Evolutionary conservation across 2,888 invertebrate genomes (phyloP).

Genomic region (Yponomeuta malinellus): DNA sequence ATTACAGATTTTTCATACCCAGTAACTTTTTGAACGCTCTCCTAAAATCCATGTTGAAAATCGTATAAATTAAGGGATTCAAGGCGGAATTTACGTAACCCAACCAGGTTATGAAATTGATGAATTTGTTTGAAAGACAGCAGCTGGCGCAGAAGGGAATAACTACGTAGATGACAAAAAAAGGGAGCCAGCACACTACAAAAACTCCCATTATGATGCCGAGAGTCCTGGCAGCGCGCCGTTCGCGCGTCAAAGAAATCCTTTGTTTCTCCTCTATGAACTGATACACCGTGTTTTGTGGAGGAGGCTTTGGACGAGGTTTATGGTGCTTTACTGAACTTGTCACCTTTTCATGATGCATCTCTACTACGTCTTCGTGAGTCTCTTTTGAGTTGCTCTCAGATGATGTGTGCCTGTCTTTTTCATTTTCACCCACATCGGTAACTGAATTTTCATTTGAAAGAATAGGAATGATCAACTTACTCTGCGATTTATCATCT

Average conservation of each 20-base stretch:
- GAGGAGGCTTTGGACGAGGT: slow-evolving; percentile 45
- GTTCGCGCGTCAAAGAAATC: slow-evolving; percentile 94
- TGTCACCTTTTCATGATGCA: slow-evolving; percentile 39
- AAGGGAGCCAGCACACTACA: slow-evolving; percentile 98
- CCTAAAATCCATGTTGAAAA: slow-evolving; percentile 95
- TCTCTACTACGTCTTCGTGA: slow-evolving; percentile 54
- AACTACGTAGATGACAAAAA: slow-evolving; percentile 96
- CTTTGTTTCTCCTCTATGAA: slow-evolving; percentile 93
- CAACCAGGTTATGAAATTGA: slow-evolving; percentile 94
- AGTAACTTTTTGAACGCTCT: slow-evolving; percentile 89
- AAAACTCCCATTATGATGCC: slow-evolving; percentile 99
- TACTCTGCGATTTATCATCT: slow-evolving; percentile 63
- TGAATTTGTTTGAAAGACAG: slow-evolving; percentile 86
- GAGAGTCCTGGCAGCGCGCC: slow-evolving; percentile 94
- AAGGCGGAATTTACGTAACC: slow-evolving; percentile 94
- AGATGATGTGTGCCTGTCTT: slow-evolving; percentile 58
- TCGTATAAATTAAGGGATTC: slow-evolving; percentile 96
- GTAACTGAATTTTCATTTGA: slow-evolving; percentile 67
- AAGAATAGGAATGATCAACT: slow-evolving; percentile 63
- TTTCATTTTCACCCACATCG: slow-evolving; percentile 52
- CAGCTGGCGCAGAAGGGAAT: slow-evolving; percentile 90
- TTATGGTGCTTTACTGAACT: slow-evolving; percentile 31
- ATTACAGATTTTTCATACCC: slow-evolving; percentile 45
- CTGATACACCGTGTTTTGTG: slow-evolving; percentile 83
- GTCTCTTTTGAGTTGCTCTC: slow-evolving; percentile 70